Evolutionary conservation across 2,888 invertebrate genomes (phyloP).

Genomic region (Apeira syringaria): DNA sequence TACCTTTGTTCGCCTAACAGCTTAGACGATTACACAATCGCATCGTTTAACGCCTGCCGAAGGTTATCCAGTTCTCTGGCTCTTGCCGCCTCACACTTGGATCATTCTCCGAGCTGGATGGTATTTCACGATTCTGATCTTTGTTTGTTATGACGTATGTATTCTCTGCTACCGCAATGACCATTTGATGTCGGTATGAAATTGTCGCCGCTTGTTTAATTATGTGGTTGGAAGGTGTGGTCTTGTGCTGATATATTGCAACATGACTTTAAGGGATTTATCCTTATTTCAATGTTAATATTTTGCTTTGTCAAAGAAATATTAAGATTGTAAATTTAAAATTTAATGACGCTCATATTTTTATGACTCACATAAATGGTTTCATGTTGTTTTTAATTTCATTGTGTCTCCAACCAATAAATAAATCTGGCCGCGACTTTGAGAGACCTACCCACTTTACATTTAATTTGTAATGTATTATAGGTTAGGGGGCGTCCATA

Average conservation of each 20-base stretch:
- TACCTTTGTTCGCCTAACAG: conserved; percentile 68
- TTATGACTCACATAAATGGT: no score
- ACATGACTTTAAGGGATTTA: conserved; percentile 7
- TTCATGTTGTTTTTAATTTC: neutral
- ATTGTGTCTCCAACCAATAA: neutral
- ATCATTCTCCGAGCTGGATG: conserved; percentile 38
- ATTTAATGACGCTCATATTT: no score
- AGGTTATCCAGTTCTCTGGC: conserved; percentile 57
- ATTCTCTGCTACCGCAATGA: conserved; percentile 32
- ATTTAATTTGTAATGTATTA: no score
- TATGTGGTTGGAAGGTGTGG: conserved; percentile 22
- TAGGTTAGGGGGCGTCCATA: no score
- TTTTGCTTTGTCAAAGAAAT: no score
- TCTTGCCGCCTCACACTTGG: conserved; percentile 25
- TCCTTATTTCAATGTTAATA: conserved; percentile 12
- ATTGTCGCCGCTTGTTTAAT: conserved; percentile 34
- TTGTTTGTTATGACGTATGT: conserved; percentile 40
- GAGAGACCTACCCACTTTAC: no score
- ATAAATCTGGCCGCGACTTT: no score
- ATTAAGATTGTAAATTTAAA: no score
- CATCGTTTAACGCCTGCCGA: conserved; percentile 60
- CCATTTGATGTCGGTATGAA: conserved; percentile 28
- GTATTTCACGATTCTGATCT: conserved; percentile 66
- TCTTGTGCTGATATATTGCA: conserved; percentile 19
- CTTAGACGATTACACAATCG: conserved; percentile 65